These are phyloP conservation scores for Patagioenas fasciata DNA, from an alignment of 2,113 vertebrate genomes.

Conservation along the genomic window DNA sequence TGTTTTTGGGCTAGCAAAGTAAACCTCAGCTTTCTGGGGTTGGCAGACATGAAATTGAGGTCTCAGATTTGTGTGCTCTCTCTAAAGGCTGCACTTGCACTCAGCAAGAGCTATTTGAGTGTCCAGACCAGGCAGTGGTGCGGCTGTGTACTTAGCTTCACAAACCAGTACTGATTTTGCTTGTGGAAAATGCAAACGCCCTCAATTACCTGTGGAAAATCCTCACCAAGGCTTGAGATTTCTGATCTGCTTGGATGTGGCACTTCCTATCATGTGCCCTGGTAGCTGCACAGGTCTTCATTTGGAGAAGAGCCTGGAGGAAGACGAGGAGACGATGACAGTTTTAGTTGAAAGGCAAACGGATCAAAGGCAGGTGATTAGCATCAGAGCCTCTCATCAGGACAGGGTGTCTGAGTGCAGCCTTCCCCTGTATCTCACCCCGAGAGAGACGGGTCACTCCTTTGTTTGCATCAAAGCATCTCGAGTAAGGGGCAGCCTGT, in stretches of 20 bases:
- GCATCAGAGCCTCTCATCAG: not conserved
- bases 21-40: not conserved
- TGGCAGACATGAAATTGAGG: not conserved
- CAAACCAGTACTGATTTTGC: not conserved
- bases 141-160: not conserved
- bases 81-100: not conserved
- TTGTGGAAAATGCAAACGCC: not conserved
- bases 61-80: not conserved
- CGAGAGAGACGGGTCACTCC: not conserved
- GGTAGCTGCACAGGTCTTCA: not conserved
- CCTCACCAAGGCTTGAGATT: not conserved
- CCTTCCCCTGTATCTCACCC: not conserved
- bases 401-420: not conserved
- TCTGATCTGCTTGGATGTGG: conserved; percentile 27
- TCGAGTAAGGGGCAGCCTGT: not conserved
- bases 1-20: not conserved
- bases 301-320: not conserved
- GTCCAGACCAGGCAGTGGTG: not conserved
- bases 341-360: not conserved
- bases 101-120: not conserved
- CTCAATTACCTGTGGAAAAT: not conserved
- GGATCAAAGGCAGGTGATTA: conserved; percentile 52
- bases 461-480: not conserved
- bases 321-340: not conserved
- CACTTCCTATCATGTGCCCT: not conserved